Conservation (phyloP, 2,113 vertebrate genomes). For the Silurus meridionalis region DNA sequence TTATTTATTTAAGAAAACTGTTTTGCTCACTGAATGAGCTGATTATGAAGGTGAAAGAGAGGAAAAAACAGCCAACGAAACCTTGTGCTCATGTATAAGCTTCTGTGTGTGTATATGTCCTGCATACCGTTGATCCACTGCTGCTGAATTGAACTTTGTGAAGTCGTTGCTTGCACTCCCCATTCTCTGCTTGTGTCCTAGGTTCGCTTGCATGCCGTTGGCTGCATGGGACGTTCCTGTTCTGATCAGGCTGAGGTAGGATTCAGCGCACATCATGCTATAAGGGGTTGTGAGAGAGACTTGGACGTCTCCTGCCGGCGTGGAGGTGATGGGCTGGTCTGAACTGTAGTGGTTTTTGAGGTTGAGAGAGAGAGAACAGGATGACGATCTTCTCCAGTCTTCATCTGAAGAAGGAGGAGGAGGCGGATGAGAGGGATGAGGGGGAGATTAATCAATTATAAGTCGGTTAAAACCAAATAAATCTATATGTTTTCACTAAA, state of each 20-base stretch:
- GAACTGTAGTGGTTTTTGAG: conserved; percentile 79
- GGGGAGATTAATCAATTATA: neutral
- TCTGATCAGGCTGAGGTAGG: conserved; percentile 80
- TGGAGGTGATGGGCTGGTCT: conserved; percentile 77
- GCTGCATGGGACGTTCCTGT: conserved; percentile 59
- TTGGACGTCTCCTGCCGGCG: conserved; percentile 66
- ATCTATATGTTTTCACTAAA: neutral
- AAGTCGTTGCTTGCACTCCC: conserved; percentile 59
- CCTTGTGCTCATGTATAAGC: neutral
- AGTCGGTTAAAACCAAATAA: neutral
- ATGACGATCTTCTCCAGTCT: conserved; percentile 65
- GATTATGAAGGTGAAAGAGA: neutral
- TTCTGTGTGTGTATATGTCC: neutral
- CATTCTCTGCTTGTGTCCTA: conserved; percentile 61
- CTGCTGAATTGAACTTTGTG: conserved; percentile 60
- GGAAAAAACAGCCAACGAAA: neutral
- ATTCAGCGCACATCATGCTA: conserved; percentile 64
- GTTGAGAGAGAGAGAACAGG: conserved; percentile 76
- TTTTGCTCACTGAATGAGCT: neutral
- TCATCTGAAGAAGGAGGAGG: conserved; percentile 61
- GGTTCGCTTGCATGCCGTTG: conserved; percentile 54
- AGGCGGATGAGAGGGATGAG: neutral
- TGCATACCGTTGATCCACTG: conserved; percentile 75
- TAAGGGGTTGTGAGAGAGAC: conserved; percentile 54
- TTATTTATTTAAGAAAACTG: too few relatives aligned